Conservation (phyloP, 2,888 invertebrate species). For the Sinhomidia bicolor region DNA sequence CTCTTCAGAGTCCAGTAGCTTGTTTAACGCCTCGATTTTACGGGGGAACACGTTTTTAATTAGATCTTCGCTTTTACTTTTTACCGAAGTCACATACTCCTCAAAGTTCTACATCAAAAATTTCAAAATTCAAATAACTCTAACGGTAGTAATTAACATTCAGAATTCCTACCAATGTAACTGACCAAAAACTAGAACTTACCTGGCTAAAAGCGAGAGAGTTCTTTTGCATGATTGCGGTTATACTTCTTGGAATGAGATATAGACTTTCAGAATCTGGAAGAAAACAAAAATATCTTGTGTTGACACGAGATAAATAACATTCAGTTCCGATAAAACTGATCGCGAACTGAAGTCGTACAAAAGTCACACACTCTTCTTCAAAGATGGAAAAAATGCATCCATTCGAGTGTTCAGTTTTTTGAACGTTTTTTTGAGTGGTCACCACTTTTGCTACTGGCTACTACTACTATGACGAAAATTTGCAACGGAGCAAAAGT, state of each 20-base stretch:
- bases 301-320: too few species aligned
- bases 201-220: slow-evolving; percentile 46
- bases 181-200: not conserved
- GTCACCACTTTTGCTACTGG: too few species aligned
- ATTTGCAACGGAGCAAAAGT: too few species aligned
- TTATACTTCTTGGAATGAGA: slow-evolving; percentile 15
- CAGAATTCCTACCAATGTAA: not conserved
- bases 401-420: too few species aligned
- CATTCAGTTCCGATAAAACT: too few species aligned
- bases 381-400: too few species aligned
- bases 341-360: too few species aligned
- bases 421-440: too few species aligned
- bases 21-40: slow-evolving; percentile 95
- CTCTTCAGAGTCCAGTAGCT: slow-evolving; percentile 90
- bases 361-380: too few species aligned
- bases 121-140: not conserved
- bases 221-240: slow-evolving; percentile 40
- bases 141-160: too few species aligned
- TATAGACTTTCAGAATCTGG: not conserved
- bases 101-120: slow-evolving; percentile 77
- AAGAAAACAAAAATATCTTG: too few species aligned
- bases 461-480: too few species aligned
- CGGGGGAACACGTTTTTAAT: slow-evolving; percentile 95
- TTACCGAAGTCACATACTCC: slow-evolving; percentile 75
- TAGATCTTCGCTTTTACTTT: slow-evolving; percentile 88